phyloP scores from a whole-genome alignment of 2,888 invertebrate species.

The Erebia ligea region DNA sequence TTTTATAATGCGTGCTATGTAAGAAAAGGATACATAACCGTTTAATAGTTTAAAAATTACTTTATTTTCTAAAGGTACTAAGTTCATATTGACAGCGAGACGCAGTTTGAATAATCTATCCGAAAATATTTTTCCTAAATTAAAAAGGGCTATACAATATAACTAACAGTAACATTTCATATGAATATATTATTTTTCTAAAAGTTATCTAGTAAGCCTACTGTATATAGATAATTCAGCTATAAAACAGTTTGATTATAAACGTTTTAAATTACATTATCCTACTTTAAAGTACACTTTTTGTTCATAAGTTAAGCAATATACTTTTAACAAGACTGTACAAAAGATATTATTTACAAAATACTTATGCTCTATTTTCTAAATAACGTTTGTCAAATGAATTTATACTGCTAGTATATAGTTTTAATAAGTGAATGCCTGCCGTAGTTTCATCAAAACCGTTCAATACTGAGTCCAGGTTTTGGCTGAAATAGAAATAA shows the following conservation, averaged over 20 bases:
- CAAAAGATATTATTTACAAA: constrained; percentile 66
- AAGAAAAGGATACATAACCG: constrained; percentile 55
- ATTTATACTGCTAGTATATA: constrained; percentile 25
- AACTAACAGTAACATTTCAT: constrained; percentile 35
- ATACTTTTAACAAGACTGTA: constrained; percentile 65
- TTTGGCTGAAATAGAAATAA: constrained; percentile 85
- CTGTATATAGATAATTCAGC: constrained; percentile 37
- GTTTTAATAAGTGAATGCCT: constrained; percentile 56
- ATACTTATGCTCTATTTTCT: constrained; percentile 48
- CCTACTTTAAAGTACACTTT: constrained; percentile 52
- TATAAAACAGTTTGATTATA: constrained; percentile 34
- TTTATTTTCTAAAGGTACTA: constrained; percentile 33
- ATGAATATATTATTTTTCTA: constrained; percentile 33
- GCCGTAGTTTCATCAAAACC: constrained; percentile 48
- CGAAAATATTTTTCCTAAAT: constrained; percentile 69
- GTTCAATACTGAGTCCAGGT: constrained; percentile 93
- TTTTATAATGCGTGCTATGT: constrained; percentile 26
- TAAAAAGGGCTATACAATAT: constrained; percentile 61
- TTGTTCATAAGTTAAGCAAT: constrained; percentile 60
- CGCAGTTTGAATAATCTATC: constrained; percentile 67
- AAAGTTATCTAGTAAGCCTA: constrained; percentile 38
- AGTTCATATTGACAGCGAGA: constrained; percentile 46
- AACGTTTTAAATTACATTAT: constrained; percentile 41
- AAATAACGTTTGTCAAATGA: constrained; percentile 53
- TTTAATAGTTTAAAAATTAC: constrained; percentile 38